Evolutionary conservation across 2,888 invertebrate genomes (phyloP).

Genomic region (Xestia rhomboidea): DNA sequence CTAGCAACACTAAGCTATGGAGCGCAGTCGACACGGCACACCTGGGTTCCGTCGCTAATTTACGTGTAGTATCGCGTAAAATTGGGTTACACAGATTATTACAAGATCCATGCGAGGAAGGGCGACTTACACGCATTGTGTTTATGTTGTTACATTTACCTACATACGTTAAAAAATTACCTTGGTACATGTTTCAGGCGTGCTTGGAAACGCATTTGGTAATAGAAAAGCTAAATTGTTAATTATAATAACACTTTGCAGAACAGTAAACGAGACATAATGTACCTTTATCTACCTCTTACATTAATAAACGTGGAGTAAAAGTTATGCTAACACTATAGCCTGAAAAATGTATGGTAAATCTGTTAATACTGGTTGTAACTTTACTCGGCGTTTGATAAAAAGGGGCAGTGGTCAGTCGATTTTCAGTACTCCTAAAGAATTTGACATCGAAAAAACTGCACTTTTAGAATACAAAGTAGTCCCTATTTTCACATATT

Average conservation of each 20-base stretch:
- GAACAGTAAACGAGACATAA: not conserved
- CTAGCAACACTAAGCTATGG: conserved; percentile 64
- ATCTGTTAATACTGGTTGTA: not conserved
- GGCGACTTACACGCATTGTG: conserved; percentile 38
- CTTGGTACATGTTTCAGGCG: conserved; percentile 15
- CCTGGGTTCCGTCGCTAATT: conserved; percentile 68
- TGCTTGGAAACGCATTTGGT: not conserved
- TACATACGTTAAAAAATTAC: conserved; percentile 19
- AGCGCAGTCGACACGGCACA: conserved; percentile 65
- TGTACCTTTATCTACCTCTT: not conserved
- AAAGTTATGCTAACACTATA: not conserved
- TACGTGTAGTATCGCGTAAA: conserved; percentile 63
- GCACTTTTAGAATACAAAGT: not conserved
- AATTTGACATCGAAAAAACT: not conserved
- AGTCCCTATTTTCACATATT: not conserved
- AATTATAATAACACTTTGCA: not conserved
- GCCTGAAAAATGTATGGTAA: not conserved
- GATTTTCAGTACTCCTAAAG: not conserved
- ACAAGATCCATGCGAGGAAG: conserved; percentile 57
- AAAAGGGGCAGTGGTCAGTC: not conserved
- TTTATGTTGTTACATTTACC: conserved; percentile 15
- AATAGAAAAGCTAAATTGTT: not conserved
- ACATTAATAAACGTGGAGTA: not conserved
- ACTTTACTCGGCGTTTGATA: not conserved
- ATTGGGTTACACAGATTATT: conserved; percentile 67